phyloP scores from a whole-genome alignment of 2,888 invertebrate genomes.

The Athalia circularis region DNA sequence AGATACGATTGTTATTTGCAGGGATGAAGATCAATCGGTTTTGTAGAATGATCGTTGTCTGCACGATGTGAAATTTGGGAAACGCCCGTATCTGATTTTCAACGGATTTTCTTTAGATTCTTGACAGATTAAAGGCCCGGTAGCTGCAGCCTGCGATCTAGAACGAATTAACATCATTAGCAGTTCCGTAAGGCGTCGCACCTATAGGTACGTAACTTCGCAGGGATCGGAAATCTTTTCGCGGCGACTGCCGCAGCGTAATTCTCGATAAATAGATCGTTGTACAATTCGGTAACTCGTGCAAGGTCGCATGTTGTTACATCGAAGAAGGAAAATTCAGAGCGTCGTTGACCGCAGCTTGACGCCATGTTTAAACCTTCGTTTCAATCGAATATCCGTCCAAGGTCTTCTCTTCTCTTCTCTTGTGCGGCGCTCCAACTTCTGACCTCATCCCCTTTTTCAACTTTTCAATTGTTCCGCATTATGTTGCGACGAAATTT shows the following conservation, averaged over 20 bases:
- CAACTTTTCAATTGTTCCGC: not conserved
- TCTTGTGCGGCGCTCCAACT: not conserved
- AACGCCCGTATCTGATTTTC: conserved; percentile 26
- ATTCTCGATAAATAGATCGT: conserved; percentile 29
- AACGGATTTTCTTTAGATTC: conserved; percentile 38
- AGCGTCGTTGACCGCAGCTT: not conserved
- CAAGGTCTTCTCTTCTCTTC: not conserved
- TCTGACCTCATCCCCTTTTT: conserved; percentile 19
- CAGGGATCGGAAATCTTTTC: not conserved
- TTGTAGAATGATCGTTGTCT: not conserved
- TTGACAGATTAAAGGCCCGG: not conserved
- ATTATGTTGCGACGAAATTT: not conserved
- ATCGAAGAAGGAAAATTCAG: too few relatives aligned
- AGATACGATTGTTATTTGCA: not conserved
- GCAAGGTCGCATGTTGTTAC: too few relatives aligned
- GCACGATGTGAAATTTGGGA: conserved; percentile 29
- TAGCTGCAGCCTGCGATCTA: conserved; percentile 26
- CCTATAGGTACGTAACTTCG: conserved; percentile 20
- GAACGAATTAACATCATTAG: conserved; percentile 42
- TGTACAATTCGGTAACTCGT: too few relatives aligned
- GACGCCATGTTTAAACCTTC: conserved; percentile 22
- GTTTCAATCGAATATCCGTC: conserved; percentile 22
- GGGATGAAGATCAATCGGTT: conserved; percentile 9
- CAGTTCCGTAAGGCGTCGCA: not conserved
- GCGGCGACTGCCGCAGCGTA: not conserved